Percentiles rank a stretch among this genome's conserved stretches.
phyloP scores from a whole-genome alignment of 2,888 invertebrate genomes.

The Acanthacorydalis orientalis region DNA sequence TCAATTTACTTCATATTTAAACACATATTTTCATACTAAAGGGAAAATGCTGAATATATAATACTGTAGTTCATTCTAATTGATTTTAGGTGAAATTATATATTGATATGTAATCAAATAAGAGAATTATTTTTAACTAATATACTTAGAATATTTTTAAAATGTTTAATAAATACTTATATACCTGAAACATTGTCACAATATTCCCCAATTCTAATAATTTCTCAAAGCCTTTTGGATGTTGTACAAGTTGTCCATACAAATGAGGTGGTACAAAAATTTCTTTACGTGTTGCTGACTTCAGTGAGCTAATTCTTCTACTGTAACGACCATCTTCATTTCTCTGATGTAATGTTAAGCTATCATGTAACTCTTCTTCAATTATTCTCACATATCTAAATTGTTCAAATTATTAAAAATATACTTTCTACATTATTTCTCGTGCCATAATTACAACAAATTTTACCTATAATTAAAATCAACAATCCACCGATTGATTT shows the following conservation, averaged over 20 bases:
- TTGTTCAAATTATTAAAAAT: not conserved
- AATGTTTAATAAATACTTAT: too few species aligned
- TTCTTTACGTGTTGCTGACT: constrained; percentile 31
- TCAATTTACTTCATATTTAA: too few species aligned
- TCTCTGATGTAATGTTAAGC: constrained; percentile 67
- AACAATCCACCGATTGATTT: constrained; percentile 64
- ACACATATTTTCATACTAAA: too few species aligned
- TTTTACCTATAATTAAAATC: constrained; percentile 50
- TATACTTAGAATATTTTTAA: too few species aligned
- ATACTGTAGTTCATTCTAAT: too few species aligned
- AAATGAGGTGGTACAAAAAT: constrained; percentile 55
- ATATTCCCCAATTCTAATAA: constrained; percentile 34
- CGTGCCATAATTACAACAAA: too few species aligned
- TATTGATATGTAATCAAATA: too few species aligned
- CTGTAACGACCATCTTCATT: constrained; percentile 63
- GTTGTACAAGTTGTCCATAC: constrained; percentile 67
- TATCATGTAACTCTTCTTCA: constrained; percentile 77
- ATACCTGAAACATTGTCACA: constrained; percentile 27
- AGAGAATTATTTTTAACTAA: too few species aligned
- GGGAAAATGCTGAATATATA: too few species aligned
- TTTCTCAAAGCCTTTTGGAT: constrained; percentile 38
- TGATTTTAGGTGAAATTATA: too few species aligned
- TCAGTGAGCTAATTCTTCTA: constrained; percentile 43
- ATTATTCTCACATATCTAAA: constrained; percentile 70
- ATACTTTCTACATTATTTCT: too few species aligned